A percentile compares a stretch with the other conserved stretches of the same genome.
These are phyloP conservation scores for Monarcha castaneiventris DNA, from an alignment of 2,113 vertebrate genomes.

Conservation along the genomic window DNA sequence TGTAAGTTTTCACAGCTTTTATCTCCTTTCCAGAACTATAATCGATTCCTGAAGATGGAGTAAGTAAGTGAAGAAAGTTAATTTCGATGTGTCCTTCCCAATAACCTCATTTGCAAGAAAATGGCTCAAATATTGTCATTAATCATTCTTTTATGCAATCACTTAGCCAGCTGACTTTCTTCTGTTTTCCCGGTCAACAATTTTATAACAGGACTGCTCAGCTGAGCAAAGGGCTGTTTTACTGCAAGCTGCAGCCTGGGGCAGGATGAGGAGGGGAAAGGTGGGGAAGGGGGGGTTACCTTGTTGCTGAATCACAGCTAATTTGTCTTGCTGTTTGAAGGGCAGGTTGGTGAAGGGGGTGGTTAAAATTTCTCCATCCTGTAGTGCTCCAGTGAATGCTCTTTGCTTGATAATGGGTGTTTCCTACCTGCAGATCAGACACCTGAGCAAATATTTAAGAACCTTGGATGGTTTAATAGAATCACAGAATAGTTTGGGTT, in stretches of 20 bases:
- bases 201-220: background rate
- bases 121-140: conserved; percentile 30
- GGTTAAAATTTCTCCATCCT: background rate
- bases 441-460: background rate
- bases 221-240: background rate
- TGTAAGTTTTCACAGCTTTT: background rate
- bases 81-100: conserved; percentile 42
- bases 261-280: background rate
- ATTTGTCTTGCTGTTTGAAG: background rate
- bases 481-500: background rate
- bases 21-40: background rate
- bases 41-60: conserved; percentile 13
- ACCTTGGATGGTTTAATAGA: background rate
- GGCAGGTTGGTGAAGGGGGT: background rate
- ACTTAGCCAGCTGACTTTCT: background rate
- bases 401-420: background rate
- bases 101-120: conserved; percentile 43
- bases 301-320: background rate
- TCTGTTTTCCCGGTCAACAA: background rate
- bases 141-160: background rate
- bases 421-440: background rate
- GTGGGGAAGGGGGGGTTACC: background rate
- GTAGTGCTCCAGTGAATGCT: background rate
- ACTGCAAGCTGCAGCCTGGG: background rate
- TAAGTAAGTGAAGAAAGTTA: conserved; percentile 22